Evolutionary conservation across 2,888 invertebrate species (phyloP).

Genomic region (Ormia ochracea): DNA sequence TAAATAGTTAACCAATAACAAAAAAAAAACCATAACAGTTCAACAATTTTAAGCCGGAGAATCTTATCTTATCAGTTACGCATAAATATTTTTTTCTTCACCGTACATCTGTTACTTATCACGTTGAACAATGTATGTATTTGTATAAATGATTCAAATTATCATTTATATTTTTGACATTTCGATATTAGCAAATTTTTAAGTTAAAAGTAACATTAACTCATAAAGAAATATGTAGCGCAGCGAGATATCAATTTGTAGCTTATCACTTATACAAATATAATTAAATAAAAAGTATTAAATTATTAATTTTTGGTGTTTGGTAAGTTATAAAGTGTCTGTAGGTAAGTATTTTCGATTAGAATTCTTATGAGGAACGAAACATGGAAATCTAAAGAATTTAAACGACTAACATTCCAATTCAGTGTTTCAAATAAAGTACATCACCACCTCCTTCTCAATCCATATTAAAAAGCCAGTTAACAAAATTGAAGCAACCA

Average conservation of each 20-base stretch:
- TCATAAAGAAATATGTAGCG: not conserved
- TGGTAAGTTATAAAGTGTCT: not conserved
- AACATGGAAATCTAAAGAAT: conserved; percentile 53
- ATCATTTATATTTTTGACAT: conserved; percentile 33
- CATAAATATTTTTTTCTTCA: conserved; percentile 5
- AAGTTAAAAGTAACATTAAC: conserved; percentile 21
- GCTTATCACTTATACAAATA: conserved; percentile 21
- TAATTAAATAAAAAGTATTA: conserved; percentile 1
- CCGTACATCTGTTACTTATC: not conserved
- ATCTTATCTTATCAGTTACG: conserved; percentile 52
- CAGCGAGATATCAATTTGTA: conserved; percentile 9
- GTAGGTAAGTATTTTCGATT: conserved; percentile 24
- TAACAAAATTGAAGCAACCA: conserved; percentile 9
- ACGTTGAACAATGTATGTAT: not conserved
- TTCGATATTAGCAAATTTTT: conserved; percentile 44
- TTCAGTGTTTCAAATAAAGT: conserved; percentile 14
- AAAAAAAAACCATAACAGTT: not conserved
- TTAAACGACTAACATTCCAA: conserved; percentile 24
- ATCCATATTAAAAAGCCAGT: too few relatives aligned
- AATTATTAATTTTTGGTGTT: not conserved
- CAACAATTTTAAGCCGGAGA: conserved; percentile 11
- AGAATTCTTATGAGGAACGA: conserved; percentile 51
- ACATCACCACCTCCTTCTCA: conserved; percentile 12
- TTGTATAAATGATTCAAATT: not conserved
- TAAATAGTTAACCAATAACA: too few relatives aligned